These are phyloP conservation scores for Gastrophryne carolinensis DNA, from an alignment of 2,797 vertebrate genomes.

Conservation along the genomic window DNA sequence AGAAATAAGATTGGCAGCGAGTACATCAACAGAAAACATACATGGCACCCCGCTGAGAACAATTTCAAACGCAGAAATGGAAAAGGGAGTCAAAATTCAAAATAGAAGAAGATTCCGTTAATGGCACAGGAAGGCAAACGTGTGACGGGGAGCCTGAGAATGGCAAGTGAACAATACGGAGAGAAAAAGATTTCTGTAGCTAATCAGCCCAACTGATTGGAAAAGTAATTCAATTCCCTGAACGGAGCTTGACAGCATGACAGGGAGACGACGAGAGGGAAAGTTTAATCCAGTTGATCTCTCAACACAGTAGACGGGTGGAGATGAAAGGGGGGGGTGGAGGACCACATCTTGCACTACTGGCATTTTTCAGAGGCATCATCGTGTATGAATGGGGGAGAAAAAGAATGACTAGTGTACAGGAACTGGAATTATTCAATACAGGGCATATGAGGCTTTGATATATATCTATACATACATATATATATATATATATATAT, in stretches of 20 bases:
- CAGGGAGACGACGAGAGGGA: slow-evolving; percentile 26
- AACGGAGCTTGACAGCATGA: slow-evolving; percentile 47
- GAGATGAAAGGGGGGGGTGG: slow-evolving; percentile 24
- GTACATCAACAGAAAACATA: neutral
- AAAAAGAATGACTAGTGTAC: neutral
- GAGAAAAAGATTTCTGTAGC: slow-evolving; percentile 41
- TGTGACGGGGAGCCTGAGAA: slow-evolving; percentile 31
- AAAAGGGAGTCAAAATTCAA: slow-evolving; percentile 17
- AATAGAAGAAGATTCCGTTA: slow-evolving; percentile 27
- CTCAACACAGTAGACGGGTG: slow-evolving; percentile 21
- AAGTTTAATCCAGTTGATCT: slow-evolving; percentile 51
- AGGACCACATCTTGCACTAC: neutral
- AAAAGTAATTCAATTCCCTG: slow-evolving; percentile 51
- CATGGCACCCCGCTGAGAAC: slow-evolving; percentile 12
- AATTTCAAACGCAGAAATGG: slow-evolving; percentile 18
- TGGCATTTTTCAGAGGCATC: neutral
- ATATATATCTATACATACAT: too few species aligned
- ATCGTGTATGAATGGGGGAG: slow-evolving; percentile 2
- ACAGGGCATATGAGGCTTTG: neutral
- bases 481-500: too few species aligned
- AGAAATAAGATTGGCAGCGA: neutral
- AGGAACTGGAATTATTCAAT: neutral
- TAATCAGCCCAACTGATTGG: slow-evolving; percentile 52
- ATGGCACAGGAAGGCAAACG: slow-evolving; percentile 46
- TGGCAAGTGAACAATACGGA: slow-evolving; percentile 44